Percentiles rank a stretch among this genome's conserved stretches.
These are phyloP conservation scores for Ahaetulla prasina DNA, from an alignment of 2,113 vertebrate species.

Conservation along the genomic window DNA sequence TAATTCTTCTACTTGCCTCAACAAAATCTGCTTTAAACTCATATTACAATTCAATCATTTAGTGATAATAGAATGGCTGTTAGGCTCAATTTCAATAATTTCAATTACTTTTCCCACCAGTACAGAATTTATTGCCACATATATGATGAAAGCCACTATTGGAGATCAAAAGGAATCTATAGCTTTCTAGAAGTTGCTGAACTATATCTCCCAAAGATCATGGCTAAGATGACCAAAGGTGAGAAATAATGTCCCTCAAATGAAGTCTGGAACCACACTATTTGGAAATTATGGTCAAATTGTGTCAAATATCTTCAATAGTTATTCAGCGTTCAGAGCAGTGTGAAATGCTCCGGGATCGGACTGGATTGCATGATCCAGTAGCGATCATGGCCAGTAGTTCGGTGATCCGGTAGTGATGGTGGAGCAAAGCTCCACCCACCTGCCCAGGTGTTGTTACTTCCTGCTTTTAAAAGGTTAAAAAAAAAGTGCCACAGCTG, in stretches of 20 bases:
- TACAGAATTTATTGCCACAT: neutral
- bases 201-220: neutral
- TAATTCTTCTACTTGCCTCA: neutral
- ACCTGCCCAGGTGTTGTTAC: too few relatives aligned
- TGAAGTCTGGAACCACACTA: neutral
- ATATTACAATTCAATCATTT: neutral
- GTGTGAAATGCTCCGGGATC: too few relatives aligned
- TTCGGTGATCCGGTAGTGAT: too few relatives aligned
- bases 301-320: neutral
- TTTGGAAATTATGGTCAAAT: neutral
- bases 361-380: too few relatives aligned
- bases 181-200: neutral
- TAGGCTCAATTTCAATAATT: neutral
- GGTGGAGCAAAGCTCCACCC: too few relatives aligned
- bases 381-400: too few relatives aligned
- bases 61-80: neutral
- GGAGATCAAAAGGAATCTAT: neutral
- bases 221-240: neutral
- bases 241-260: neutral
- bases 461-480: too few relatives aligned
- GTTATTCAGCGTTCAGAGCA: neutral
- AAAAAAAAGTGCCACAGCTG: too few relatives aligned
- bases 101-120: neutral
- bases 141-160: neutral
- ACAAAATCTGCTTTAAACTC: neutral